A percentile compares a stretch with the other conserved stretches of the same genome.
These are phyloP conservation scores for Paralinhomoeus sp. DNA, from an alignment of 2,888 invertebrate species.

Conservation along the genomic window DNA sequence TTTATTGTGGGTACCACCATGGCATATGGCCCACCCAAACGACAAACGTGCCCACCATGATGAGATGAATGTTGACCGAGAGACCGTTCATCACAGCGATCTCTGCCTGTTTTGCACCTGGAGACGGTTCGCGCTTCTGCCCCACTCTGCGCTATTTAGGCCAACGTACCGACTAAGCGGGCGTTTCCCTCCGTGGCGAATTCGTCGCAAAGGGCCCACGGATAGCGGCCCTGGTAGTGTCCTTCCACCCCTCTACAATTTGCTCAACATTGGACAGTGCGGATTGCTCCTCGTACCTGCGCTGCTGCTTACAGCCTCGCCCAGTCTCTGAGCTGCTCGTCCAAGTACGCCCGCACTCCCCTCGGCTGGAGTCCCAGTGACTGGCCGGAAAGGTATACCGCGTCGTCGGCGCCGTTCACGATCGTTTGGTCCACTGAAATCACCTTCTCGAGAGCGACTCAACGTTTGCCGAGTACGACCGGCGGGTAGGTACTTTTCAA, in stretches of 20 bases:
- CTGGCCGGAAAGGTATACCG: constrained; percentile 36
- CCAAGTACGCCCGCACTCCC: constrained; percentile 26
- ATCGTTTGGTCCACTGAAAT: constrained; percentile 22
- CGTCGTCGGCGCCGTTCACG: constrained; percentile 28
- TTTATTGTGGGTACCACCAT: too few relatives aligned
- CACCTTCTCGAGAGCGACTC: too few relatives aligned
- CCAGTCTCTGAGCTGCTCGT: constrained; percentile 33
- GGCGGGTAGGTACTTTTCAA: too few relatives aligned
- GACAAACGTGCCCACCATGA: constrained; percentile 27
- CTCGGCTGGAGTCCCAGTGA: constrained; percentile 37
- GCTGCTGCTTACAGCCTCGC: constrained; percentile 28
- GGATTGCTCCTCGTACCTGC: too few relatives aligned
- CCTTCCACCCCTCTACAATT: constrained; percentile 22
- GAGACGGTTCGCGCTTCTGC: neutral
- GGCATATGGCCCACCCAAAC: too few relatives aligned
- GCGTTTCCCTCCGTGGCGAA: constrained; percentile 24
- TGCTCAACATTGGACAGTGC: neutral
- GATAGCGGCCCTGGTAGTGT: constrained; percentile 27
- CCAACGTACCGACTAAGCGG: constrained; percentile 26
- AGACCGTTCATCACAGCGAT: constrained; percentile 36
- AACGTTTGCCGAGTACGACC: too few relatives aligned
- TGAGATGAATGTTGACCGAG: constrained; percentile 36
- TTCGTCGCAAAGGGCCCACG: constrained; percentile 32
- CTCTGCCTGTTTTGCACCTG: constrained; percentile 29
- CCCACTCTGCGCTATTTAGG: neutral